Evolutionary conservation across 2,113 vertebrate genomes (phyloP), one percentile per base, ranked within the genome.

Genomic region (Brachirus orientalis): DNA sequence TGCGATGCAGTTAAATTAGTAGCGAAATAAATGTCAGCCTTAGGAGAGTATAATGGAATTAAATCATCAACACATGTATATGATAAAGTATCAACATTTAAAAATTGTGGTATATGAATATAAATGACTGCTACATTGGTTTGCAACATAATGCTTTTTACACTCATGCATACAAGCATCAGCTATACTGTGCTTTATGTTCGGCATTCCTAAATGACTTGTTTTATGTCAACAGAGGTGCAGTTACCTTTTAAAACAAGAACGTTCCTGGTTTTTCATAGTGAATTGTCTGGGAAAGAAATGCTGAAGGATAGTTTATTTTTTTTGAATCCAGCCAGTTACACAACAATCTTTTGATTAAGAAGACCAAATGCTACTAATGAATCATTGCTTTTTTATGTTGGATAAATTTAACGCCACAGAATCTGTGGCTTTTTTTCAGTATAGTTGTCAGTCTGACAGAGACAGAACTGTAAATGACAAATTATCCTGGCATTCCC

Each of bases 341-440:
- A 28, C 28, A 28, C 28, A 28, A 84, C 71, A 72, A 2, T 72
- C n/a, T 70, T 67, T 71, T 82, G 17, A 63, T 75, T 9, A 72
- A 62, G 37, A 38, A 72, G 85, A 91, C 87, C 90, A 90, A 90
- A 86, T 85, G 56, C 77, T 81, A 61, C 77, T 81, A 61, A 80
- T 86, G 19, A 8, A 36, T 57, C 33, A 70, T 82, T 74, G 72
- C 35, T 45, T 46, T 12, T 33, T 28, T 10, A 58, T 28, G 28
- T 28, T 28, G 6, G 28, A 10, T 65, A 59, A 64, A 58, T 60
- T 50, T 41, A 48, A 48, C 22, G 33, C n/a, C n/a, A n/a, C n/a
- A n/a, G n/a, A 81, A 53, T 58, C n/a, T n/a, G n/a, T n/a, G n/a
- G 36, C 40, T 54, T 58, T 12, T 62, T 46, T 16, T n/a, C n/a